Evolutionary conservation across 2,113 vertebrate species (phyloP).

Genomic region (pig (Sus scrofa)): T2T-Sscrofa CM000830.6:20636501-20637000

Average conservation of each 20-base stretch:
- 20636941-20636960: conserved; percentile 52
- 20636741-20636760: conserved; percentile 61
- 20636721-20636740: conserved; percentile 54
- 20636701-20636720: conserved; percentile 23
- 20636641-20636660: conserved; percentile 48
- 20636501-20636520: conserved; percentile 58
- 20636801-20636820: conserved; percentile 25
- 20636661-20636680: conserved; percentile 17
- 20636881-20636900: conserved; percentile 26
- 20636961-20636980: conserved; percentile 47
- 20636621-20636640: conserved; percentile 39
- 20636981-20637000: conserved; percentile 30
- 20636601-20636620: neutral
- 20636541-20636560: neutral
- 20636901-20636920: conserved; percentile 7
- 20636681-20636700: neutral
- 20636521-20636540: conserved; percentile 43
- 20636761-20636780: conserved; percentile 42
- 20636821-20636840: conserved; percentile 29
- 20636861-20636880: conserved; percentile 41
- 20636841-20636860: conserved; percentile 57
- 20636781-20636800: conserved; percentile 49
- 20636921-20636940: conserved; percentile 28
- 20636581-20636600: conserved; percentile 44
- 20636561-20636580: conserved; percentile 28